A percentile compares a stretch with the other conserved stretches of the same genome.
Evolutionary conservation across 2,888 invertebrate genomes (phyloP).

Genomic region (Phragmatobia fuliginosa): DNA sequence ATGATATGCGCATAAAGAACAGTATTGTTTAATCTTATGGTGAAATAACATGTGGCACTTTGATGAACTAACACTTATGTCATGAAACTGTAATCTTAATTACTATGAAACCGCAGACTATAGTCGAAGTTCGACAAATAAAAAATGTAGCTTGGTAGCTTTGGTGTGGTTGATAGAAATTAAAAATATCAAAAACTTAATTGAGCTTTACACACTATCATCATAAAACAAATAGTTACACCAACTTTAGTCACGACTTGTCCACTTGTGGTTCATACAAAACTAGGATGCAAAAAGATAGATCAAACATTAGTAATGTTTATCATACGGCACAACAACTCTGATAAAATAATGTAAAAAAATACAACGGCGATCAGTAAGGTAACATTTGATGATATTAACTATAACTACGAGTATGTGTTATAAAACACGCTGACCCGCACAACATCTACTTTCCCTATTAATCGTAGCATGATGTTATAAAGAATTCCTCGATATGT

Average conservation of each 20-base stretch:
- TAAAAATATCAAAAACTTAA: slow-evolving; percentile 67
- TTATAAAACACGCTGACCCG: background rate
- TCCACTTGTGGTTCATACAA: slow-evolving; percentile 58
- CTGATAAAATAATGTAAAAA: slow-evolving; percentile 50
- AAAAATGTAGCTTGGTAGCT: slow-evolving; percentile 60
- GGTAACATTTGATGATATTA: slow-evolving; percentile 9
- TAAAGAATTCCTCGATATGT: too few relatives aligned
- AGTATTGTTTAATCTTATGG: slow-evolving; percentile 19
- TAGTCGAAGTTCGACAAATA: slow-evolving; percentile 54
- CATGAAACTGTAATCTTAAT: slow-evolving; percentile 84
- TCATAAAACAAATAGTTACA: slow-evolving; percentile 39
- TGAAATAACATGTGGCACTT: slow-evolving; percentile 50
- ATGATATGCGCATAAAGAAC: background rate
- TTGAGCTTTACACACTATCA: slow-evolving; percentile 68
- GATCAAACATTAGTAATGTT: slow-evolving; percentile 39
- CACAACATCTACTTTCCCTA: too few relatives aligned
- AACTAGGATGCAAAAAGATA: slow-evolving; percentile 48
- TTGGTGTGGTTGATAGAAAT: slow-evolving; percentile 49
- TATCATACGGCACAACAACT: slow-evolving; percentile 43
- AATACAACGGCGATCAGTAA: slow-evolving; percentile 43
- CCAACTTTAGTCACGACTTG: slow-evolving; percentile 62
- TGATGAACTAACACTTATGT: slow-evolving; percentile 80
- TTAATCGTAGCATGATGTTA: too few relatives aligned
- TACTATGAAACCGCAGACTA: slow-evolving; percentile 65
- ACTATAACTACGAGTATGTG: background rate